Conservation (phyloP, 1,140 invertebrate genomes). For the Saxidomus purpurata region DNA sequence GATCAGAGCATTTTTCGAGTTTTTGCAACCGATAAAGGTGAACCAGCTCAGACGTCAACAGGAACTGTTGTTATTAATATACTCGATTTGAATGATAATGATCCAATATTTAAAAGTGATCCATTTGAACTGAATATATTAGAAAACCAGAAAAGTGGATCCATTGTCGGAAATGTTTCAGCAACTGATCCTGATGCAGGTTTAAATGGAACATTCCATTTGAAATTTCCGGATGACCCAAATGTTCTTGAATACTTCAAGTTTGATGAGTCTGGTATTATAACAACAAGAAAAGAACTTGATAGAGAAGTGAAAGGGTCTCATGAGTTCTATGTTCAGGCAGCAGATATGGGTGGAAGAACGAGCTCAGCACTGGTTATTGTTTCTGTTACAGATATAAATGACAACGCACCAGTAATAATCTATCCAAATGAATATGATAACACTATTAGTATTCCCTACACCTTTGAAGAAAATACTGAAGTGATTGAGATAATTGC, state of each 20-base stretch:
- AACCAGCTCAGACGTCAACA: slow-evolving; percentile 21
- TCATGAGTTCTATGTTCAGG: slow-evolving; percentile 49
- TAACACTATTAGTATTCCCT: slow-evolving; percentile 20
- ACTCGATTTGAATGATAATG: slow-evolving; percentile 62
- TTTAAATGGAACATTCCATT: slow-evolving; percentile 54
- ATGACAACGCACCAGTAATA: slow-evolving; percentile 60
- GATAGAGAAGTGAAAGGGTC: slow-evolving; percentile 32
- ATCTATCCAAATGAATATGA: slow-evolving; percentile 63
- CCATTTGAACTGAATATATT: slow-evolving; percentile 40
- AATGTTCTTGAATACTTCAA: slow-evolving; percentile 30
- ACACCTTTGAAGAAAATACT: not conserved
- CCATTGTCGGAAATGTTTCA: slow-evolving; percentile 46
- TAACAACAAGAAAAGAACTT: slow-evolving; percentile 30
- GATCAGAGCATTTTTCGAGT: slow-evolving; percentile 51
- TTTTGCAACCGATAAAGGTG: slow-evolving; percentile 48
- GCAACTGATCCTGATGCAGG: slow-evolving; percentile 50
- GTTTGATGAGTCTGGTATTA: slow-evolving; percentile 30
- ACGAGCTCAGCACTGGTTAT: slow-evolving; percentile 38
- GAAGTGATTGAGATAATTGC: slow-evolving; percentile 36
- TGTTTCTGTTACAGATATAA: slow-evolving; percentile 46
- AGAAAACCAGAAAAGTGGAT: slow-evolving; percentile 10
- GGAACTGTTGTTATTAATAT: slow-evolving; percentile 54
- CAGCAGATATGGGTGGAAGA: slow-evolving; percentile 61
- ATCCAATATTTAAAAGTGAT: slow-evolving; percentile 41
- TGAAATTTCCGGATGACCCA: slow-evolving; percentile 31